Conservation (phyloP, 1,140 invertebrate genomes). For the Caenorhabditis tropicalis region DNA sequence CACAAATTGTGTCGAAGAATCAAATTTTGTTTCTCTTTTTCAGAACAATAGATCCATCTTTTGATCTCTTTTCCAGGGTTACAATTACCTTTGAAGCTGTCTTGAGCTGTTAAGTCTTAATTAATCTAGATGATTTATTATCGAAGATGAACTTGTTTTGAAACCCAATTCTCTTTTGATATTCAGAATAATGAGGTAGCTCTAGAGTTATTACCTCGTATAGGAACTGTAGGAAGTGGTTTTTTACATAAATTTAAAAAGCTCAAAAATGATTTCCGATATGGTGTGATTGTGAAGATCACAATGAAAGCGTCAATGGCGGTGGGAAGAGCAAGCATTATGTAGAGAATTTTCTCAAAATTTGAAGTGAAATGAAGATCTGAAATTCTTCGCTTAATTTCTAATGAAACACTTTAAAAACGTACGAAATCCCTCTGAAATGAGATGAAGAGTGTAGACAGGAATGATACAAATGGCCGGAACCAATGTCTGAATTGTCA, state of each 20-base stretch:
- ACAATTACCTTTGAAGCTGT: too few relatives aligned
- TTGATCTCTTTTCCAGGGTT: too few relatives aligned
- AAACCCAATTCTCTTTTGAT: neutral
- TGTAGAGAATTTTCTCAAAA: neutral
- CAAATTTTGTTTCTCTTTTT: neutral
- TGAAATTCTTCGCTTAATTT: neutral
- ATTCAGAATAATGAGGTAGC: neutral
- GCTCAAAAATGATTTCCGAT: neutral
- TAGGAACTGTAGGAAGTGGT: neutral
- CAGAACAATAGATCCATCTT: too few relatives aligned
- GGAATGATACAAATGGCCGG: neutral
- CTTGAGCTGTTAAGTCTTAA: too few relatives aligned
- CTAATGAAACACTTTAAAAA: neutral
- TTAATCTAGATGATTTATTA: too few relatives aligned
- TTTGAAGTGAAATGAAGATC: neutral
- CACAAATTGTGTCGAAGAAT: neutral
- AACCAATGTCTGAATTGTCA: neutral
- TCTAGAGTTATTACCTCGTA: neutral
- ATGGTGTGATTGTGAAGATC: neutral
- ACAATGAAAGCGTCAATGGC: slow-evolving; percentile 5
- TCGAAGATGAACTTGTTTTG: too few relatives aligned
- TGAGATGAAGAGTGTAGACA: neutral
- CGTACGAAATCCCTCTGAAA: neutral
- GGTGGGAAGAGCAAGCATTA: neutral
- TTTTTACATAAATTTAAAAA: neutral